Evolutionary conservation across 1,140 invertebrate genomes (phyloP).

Genomic region (Drosophila fuyamai): DNA sequence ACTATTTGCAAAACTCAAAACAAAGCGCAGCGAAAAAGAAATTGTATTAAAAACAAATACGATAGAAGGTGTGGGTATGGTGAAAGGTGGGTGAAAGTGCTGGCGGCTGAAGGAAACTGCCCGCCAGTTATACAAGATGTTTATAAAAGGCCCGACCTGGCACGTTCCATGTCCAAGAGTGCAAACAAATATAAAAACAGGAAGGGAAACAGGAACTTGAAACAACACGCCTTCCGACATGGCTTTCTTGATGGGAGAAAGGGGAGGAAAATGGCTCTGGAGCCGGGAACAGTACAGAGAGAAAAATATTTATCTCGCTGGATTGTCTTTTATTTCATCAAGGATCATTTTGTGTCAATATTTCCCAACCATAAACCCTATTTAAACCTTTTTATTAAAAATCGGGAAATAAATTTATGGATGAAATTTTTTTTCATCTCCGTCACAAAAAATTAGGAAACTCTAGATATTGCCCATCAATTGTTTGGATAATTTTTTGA

Average conservation of each 20-base stretch:
- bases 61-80: constrained; percentile 8
- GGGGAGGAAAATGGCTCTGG: background rate
- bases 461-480: too few species aligned
- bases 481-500: too few species aligned
- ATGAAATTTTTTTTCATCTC: too few species aligned
- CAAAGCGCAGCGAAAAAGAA: constrained; percentile 35
- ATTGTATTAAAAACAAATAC: constrained; percentile 70
- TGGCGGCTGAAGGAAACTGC: constrained; percentile 2
- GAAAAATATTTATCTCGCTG: background rate
- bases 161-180: constrained; percentile 40
- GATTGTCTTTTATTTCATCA: too few species aligned
- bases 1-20: constrained; percentile 68
- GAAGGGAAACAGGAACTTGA: constrained; percentile 10
- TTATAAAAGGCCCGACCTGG: constrained; percentile 39
- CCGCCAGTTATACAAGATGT: constrained; percentile 49
- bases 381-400: too few species aligned
- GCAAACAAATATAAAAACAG: constrained; percentile 41
- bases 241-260: constrained; percentile 16
- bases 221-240: constrained; percentile 25
- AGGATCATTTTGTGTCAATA: too few species aligned
- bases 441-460: too few species aligned
- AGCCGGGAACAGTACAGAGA: constrained; percentile 1
- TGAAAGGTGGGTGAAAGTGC: background rate
- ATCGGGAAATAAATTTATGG: too few species aligned
- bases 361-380: too few species aligned